These are phyloP conservation scores for Euplagia quadripunctaria DNA, from an alignment of 2,888 invertebrate species.

Conservation along the genomic window DNA sequence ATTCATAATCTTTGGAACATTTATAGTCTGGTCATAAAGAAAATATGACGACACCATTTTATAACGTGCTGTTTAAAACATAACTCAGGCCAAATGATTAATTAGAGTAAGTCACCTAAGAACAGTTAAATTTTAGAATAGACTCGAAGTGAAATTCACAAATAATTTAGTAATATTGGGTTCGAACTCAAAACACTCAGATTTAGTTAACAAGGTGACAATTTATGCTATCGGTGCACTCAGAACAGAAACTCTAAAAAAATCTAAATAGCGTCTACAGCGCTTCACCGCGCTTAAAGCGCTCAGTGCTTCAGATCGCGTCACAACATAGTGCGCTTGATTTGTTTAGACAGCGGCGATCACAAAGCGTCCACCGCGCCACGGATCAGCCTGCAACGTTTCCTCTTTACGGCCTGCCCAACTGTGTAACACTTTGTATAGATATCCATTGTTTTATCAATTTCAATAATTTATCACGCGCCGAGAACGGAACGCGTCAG, in stretches of 20 bases:
- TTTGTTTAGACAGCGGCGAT: conserved; percentile 83
- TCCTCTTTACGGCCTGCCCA: conserved; percentile 84
- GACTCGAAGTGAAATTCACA: background rate
- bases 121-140: background rate
- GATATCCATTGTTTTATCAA: conserved; percentile 85
- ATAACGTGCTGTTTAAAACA: background rate
- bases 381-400: conserved; percentile 75
- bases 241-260: background rate
- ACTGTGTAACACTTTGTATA: conserved; percentile 83
- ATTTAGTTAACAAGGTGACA: background rate
- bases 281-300: conserved; percentile 54
- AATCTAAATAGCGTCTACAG: conserved; percentile 9
- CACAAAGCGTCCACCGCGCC: conserved; percentile 69
- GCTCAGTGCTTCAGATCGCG: conserved; percentile 41
- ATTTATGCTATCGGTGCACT: background rate
- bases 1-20: background rate
- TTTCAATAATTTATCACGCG: conserved; percentile 83
- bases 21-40: background rate
- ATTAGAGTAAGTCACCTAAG: background rate
- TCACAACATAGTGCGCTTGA: conserved; percentile 61
- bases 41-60: background rate
- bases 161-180: background rate
- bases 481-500: conserved; percentile 79
- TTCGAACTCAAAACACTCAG: background rate
- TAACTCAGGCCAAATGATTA: background rate